Evolutionary conservation across 1,140 invertebrate genomes (phyloP), one percentile per base, ranked within the genome.

Genomic region (Rhopalosiphum maidis): DNA sequence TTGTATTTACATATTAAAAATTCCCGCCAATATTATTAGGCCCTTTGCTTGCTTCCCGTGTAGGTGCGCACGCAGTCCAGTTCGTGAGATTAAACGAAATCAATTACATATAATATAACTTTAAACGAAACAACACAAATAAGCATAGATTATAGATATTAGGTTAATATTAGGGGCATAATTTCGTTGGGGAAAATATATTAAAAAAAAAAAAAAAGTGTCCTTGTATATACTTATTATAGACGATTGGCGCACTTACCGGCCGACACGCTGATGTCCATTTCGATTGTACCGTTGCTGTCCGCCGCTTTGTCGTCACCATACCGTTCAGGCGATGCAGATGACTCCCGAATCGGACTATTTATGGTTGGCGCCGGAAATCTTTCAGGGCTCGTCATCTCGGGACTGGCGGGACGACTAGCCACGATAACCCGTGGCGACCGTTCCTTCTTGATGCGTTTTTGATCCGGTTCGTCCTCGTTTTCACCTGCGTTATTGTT

Each of bases 401-500:
- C 51, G 15, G 86, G 88, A n/a, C 88, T 55, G 35, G 0, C 7
- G 9, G 51, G 46, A n/a, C 86, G 46, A 8, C 86, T 85, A 5
- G 30, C 23, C 35, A 18, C 43, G 43, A 15, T 30, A 3, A 1
- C 87, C 0, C n/a, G 48, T 15, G 91, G 30, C 0, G 82, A 37
- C 23, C 82, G 5, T 86, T 85, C 91, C 2, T 7, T 51, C 30
- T 55, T 86, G 48, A 86, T 41, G 0, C 91, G 91, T 54, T 93
- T 93, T 37, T n/a, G 30, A n/a, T 15, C 77, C 8, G 48, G 7
- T 23, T 93, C 77, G 25, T 93, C 77, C 11, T 86, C 91, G 23
- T 41, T 54, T n/a, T 93, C 91, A 3, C 91, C 91, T 2, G 91
- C 82, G 48, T 93, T 93, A 46, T 93, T 93, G 82, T 93, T 93